These are phyloP conservation scores for Anastrepha ludens DNA, from an alignment of 1,140 invertebrate species.

Conservation along the genomic window DNA sequence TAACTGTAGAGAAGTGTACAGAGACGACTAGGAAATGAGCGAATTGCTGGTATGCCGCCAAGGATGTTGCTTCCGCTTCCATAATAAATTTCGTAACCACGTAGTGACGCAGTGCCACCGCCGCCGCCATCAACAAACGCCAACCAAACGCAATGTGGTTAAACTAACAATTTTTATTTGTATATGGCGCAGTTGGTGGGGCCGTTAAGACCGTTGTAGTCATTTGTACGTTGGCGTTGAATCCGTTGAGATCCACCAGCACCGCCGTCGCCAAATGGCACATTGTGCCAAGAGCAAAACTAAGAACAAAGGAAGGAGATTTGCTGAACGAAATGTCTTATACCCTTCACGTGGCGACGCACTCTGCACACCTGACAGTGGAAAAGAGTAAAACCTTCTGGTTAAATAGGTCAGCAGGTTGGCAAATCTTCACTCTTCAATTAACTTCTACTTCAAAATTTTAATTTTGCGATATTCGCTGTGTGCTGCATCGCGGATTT, in stretches of 20 bases:
- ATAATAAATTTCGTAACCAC: slow-evolving; percentile 74
- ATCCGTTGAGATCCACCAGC: slow-evolving; percentile 20
- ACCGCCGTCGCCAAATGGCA: slow-evolving; percentile 21
- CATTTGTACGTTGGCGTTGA: slow-evolving; percentile 33
- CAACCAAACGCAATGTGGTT: slow-evolving; percentile 43
- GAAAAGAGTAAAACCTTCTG: too few relatives aligned
- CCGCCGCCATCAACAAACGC: slow-evolving; percentile 53
- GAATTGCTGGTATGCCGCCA: slow-evolving; percentile 54
- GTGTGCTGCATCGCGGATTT: too few relatives aligned
- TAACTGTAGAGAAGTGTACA: background rate
- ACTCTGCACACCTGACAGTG: background rate
- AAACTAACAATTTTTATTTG: slow-evolving; percentile 28
- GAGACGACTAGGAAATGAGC: slow-evolving; percentile 16
- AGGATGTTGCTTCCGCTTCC: slow-evolving; percentile 69
- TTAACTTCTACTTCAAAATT: too few relatives aligned
- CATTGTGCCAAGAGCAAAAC: slow-evolving; percentile 19
- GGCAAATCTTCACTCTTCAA: too few relatives aligned
- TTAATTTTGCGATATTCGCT: too few relatives aligned
- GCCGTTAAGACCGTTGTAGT: slow-evolving; percentile 49
- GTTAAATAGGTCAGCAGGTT: too few relatives aligned
- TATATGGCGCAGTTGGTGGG: slow-evolving; percentile 47
- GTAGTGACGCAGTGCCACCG: slow-evolving; percentile 67
- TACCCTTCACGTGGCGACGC: background rate
- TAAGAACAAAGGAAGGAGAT: background rate
- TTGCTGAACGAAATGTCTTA: background rate